Conservation (phyloP, 2,113 vertebrate species). For the Bolborhynchus lineola region DNA sequence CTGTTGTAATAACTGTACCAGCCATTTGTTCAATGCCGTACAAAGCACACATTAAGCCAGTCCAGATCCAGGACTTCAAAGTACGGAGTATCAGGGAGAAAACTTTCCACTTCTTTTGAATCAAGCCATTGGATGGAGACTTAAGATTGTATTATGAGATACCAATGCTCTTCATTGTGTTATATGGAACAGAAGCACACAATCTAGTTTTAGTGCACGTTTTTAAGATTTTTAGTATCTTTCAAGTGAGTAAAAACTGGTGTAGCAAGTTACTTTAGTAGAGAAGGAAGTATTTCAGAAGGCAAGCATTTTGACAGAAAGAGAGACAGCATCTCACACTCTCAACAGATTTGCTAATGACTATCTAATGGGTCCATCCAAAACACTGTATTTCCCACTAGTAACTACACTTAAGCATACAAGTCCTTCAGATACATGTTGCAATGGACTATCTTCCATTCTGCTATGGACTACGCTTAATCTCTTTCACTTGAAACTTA, state of each 20-base stretch:
- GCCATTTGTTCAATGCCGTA: background rate
- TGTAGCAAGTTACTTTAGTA: background rate
- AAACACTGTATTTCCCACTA: background rate
- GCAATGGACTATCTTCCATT: background rate
- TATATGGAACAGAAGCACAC: fast-evolving
- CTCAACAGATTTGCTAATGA: background rate
- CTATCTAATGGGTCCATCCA: fast-evolving
- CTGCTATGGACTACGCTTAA: fast-evolving
- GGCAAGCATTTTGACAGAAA: background rate
- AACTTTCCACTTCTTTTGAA: background rate
- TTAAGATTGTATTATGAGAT: background rate
- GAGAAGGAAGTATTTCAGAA: background rate
- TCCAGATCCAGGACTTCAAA: background rate
- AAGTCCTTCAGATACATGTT: background rate
- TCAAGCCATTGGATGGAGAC: background rate
- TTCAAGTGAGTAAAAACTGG: background rate
- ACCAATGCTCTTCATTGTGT: background rate
- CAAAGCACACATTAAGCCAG: background rate
- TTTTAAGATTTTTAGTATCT: background rate
- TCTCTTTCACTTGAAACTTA: background rate
- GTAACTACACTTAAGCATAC: fast-evolving
- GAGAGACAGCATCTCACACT: background rate
- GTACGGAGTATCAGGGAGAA: background rate
- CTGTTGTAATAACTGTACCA: background rate
- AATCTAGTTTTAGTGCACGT: background rate